These are phyloP conservation scores for Aleiodes sp. DNA, from an alignment of 1,140 invertebrate species.

Conservation along the genomic window DNA sequence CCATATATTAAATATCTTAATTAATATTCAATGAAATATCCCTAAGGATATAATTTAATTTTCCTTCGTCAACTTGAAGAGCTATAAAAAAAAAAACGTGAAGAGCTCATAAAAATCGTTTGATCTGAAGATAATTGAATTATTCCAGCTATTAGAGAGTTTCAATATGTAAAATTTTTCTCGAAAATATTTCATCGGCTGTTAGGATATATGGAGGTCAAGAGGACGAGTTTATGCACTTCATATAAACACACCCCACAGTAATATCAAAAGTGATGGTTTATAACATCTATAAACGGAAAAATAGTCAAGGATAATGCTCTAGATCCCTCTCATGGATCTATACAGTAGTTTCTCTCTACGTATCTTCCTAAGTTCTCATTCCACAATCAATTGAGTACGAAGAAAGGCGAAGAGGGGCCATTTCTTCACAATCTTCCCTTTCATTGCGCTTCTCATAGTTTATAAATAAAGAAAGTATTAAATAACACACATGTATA, in stretches of 20 bases:
- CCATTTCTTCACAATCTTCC: neutral
- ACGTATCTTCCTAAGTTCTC: no score
- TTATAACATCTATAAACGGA: slow-evolving; percentile 17
- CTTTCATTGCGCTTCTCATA: neutral
- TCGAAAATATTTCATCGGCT: neutral
- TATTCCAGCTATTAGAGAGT: no score
- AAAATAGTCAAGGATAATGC: neutral
- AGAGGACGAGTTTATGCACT: neutral
- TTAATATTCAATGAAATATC: no score
- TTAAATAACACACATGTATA: slow-evolving; percentile 21
- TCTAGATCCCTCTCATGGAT: neutral
- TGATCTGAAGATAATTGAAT: no score
- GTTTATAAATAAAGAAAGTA: slow-evolving; percentile 6
- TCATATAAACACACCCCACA: neutral
- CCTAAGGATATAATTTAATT: no score
- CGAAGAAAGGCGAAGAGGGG: neutral
- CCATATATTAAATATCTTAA: no score
- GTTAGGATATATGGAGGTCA: neutral
- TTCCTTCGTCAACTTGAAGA: no score
- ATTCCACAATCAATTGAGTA: neutral
- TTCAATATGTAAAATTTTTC: no score
- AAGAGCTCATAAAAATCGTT: no score
- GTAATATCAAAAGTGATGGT: slow-evolving; percentile 20
- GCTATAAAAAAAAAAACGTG: no score
- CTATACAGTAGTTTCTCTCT: no score